Percentiles rank a stretch among this genome's conserved stretches.
Evolutionary conservation across 2,888 invertebrate species (phyloP).

Genomic region (Cosmopolites sordidus): DNA sequence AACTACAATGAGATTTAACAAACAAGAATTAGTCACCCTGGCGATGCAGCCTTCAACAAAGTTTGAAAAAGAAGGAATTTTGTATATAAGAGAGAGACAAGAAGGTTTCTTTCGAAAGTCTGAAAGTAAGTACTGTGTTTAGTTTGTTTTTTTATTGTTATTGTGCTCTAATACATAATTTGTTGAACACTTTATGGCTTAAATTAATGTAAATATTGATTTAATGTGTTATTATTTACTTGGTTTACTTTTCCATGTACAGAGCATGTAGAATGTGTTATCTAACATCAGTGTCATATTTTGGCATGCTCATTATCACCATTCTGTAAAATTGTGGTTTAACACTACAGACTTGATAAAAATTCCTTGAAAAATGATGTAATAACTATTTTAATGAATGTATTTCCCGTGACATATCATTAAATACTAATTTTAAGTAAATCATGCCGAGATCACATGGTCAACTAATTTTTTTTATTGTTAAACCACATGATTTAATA

Average conservation of each 20-base stretch:
- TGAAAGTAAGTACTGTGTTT: slow-evolving; percentile 67
- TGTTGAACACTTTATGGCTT: too few species aligned
- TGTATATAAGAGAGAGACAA: slow-evolving; percentile 81
- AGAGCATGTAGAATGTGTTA: neutral
- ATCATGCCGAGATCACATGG: too few species aligned
- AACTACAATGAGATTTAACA: slow-evolving; percentile 78
- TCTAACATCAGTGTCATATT: neutral
- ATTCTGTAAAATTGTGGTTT: neutral
- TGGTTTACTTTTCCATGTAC: neutral
- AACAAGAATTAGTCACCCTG: slow-evolving; percentile 78
- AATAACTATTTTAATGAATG: too few species aligned
- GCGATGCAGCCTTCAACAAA: slow-evolving; percentile 83
- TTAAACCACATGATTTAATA: too few species aligned
- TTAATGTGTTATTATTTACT: neutral
- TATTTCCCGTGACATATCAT: too few species aligned
- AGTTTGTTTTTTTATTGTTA: neutral
- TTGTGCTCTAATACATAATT: too few species aligned
- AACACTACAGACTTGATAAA: neutral
- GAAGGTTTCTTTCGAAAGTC: slow-evolving; percentile 88
- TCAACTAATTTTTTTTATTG: too few species aligned
- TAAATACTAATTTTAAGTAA: too few species aligned
- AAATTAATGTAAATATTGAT: neutral
- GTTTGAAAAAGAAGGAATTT: slow-evolving; percentile 88
- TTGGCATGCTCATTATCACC: neutral
- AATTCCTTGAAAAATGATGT: too few species aligned